These are phyloP conservation scores for Romanogobio albipinnatus DNA, from an alignment of 2,113 vertebrate genomes.

Conservation along the genomic window DNA sequence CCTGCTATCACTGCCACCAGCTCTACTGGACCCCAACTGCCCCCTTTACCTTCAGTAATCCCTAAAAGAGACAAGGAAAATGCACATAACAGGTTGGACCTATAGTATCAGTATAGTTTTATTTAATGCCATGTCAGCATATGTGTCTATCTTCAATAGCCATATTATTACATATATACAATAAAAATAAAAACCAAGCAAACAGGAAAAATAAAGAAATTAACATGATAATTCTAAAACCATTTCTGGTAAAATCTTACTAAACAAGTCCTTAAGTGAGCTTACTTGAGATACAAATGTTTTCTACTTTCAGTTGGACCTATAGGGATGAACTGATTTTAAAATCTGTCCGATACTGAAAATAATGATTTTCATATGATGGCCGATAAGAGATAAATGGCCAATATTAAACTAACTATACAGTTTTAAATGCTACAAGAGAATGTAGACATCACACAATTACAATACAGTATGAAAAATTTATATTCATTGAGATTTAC, in stretches of 20 bases:
- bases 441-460: neutral
- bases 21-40: constrained; percentile 93
- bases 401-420: neutral
- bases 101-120: neutral
- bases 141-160: too few species aligned
- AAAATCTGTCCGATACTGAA: neutral
- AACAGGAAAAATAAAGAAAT: too few species aligned
- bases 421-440: neutral
- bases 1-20: constrained; percentile 93
- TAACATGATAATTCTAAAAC: too few species aligned
- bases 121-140: too few species aligned
- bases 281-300: too few species aligned
- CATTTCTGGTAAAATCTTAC: too few species aligned
- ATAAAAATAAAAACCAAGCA: too few species aligned
- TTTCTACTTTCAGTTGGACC: neutral
- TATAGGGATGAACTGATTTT: neutral
- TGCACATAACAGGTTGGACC: neutral
- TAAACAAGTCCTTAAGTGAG: too few species aligned
- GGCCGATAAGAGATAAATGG: neutral
- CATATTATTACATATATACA: too few species aligned
- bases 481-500: too few species aligned
- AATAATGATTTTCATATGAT: neutral
- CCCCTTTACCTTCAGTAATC: constrained; percentile 56
- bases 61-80: constrained; percentile 3
- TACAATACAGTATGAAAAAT: neutral